A percentile compares a stretch with the other conserved stretches of the same genome.
phyloP scores from a whole-genome alignment of 2,113 vertebrate species.

The Cygnus buccinator region DNA sequence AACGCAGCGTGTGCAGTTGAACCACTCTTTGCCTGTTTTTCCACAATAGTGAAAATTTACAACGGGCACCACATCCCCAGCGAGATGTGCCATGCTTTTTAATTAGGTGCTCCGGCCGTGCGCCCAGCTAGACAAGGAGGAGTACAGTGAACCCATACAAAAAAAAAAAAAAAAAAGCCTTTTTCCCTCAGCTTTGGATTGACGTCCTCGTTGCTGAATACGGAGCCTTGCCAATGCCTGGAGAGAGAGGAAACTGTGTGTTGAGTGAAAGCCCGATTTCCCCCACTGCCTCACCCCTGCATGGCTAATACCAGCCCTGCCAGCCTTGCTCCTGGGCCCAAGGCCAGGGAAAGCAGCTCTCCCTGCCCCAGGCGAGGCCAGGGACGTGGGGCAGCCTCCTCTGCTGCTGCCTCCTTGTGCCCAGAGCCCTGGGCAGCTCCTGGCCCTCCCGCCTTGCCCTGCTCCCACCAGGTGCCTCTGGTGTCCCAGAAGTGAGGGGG shows the following conservation, averaged over 20 bases:
- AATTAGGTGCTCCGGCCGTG: fast-evolving
- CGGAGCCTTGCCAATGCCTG: neutral
- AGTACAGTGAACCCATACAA: neutral
- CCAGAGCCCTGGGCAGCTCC: neutral
- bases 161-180: neutral
- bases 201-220: neutral
- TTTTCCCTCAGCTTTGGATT: neutral
- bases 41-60: neutral
- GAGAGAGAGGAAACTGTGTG: neutral
- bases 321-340: neutral
- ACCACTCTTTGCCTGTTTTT: neutral
- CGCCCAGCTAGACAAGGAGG: neutral
- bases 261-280: neutral
- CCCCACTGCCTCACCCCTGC: neutral
- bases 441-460: neutral
- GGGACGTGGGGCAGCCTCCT: neutral
- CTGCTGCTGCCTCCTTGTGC: neutral
- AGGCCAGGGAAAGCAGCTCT: neutral
- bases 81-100: neutral
- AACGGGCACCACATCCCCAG: neutral
- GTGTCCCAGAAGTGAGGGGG: neutral
- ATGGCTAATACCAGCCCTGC: neutral
- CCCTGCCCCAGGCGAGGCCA: constrained; percentile 30
- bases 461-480: neutral
- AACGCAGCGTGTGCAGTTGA: neutral